Conservation (phyloP, 2,113 vertebrate genomes). For the Actenoides lindsayi region DNA sequence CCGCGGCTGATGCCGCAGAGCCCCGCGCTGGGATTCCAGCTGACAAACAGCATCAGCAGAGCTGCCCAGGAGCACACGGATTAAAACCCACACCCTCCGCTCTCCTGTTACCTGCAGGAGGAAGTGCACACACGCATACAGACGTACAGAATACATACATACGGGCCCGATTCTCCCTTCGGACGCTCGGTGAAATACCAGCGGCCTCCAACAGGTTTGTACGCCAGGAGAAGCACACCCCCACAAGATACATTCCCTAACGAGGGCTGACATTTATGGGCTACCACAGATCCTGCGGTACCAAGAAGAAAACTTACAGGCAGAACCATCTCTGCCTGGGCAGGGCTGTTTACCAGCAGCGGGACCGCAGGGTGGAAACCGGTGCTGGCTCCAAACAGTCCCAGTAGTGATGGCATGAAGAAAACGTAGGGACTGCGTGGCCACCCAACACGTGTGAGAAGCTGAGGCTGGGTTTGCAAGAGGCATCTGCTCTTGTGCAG, state of each 20-base stretch:
- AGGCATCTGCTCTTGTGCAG: neutral
- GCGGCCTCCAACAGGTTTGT: neutral
- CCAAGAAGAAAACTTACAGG: neutral
- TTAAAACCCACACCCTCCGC: neutral
- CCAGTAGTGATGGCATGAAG: fast-evolving
- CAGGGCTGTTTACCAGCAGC: neutral
- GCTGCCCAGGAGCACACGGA: neutral
- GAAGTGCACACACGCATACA: neutral
- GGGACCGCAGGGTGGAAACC: neutral
- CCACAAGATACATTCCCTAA: neutral
- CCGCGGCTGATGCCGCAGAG: neutral
- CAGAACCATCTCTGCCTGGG: neutral
- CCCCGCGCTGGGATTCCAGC: conserved; percentile 30
- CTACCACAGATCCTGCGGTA: neutral
- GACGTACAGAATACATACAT: neutral
- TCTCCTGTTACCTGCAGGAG: conserved; percentile 30
- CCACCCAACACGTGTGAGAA: fast-evolving
- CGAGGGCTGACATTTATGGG: conserved; percentile 23
- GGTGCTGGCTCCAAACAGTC: neutral
- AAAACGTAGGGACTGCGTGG: neutral
- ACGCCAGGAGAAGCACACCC: neutral
- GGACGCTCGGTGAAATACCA: neutral
- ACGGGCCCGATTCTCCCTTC: neutral
- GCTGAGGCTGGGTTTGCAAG: neutral
- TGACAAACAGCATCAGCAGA: conserved; percentile 39